Conservation (phyloP, 2,888 invertebrate species). For the Melieria crassipennis region DNA sequence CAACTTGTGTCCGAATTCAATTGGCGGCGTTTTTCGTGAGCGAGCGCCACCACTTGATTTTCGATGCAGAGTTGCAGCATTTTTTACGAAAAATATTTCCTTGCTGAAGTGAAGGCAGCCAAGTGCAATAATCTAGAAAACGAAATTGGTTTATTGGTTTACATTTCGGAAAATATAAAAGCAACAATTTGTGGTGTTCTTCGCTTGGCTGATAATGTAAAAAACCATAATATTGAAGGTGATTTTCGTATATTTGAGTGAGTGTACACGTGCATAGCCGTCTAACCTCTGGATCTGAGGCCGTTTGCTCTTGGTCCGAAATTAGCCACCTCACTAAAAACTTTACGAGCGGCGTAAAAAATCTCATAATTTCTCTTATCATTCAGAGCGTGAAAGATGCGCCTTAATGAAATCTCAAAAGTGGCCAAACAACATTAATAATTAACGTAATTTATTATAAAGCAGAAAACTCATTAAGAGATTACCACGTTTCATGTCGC, state of each 20-base stretch:
- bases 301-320: not conserved
- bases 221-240: no score
- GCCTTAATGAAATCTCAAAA: conserved; percentile 15
- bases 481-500: not conserved
- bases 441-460: conserved; percentile 22
- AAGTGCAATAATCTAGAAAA: not conserved
- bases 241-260: no score
- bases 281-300: no score
- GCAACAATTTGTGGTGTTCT: not conserved
- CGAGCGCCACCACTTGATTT: not conserved
- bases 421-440: conserved; percentile 9
- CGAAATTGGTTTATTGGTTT: not conserved
- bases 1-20: conserved; percentile 20
- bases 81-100: not conserved
- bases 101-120: not conserved
- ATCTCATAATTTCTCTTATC: not conserved
- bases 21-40: not conserved
- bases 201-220: no score
- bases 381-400: not conserved
- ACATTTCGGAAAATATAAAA: not conserved
- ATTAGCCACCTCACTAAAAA: not conserved
- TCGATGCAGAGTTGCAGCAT: not conserved
- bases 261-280: no score
- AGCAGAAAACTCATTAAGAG: conserved; percentile 25
- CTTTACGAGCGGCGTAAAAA: not conserved